Evolutionary conservation across 2,888 invertebrate genomes (phyloP).

Genomic region (Campoplex nolae): DNA sequence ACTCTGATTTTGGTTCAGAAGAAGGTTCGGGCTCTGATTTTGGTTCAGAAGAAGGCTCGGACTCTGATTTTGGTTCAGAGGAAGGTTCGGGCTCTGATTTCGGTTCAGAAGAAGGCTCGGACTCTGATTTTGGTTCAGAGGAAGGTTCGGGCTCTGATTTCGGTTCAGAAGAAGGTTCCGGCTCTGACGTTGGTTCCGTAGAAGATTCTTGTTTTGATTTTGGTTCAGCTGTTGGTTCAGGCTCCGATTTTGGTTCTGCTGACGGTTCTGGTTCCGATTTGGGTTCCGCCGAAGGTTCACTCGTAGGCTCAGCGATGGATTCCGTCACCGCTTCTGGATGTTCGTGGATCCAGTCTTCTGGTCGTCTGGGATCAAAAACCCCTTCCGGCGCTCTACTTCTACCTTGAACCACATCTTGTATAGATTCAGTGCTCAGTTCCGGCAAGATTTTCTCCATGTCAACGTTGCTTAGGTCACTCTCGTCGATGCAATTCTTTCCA

Average conservation of each 20-base stretch:
- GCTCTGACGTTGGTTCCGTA: constrained; percentile 68
- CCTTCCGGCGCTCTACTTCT: constrained; percentile 76
- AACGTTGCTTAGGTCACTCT: constrained; percentile 76
- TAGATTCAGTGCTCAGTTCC: constrained; percentile 71
- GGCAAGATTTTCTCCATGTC: constrained; percentile 73
- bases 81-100: constrained; percentile 70
- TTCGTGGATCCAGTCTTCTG: constrained; percentile 72
- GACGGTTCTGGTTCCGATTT: constrained; percentile 70
- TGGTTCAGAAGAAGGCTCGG: constrained; percentile 33
- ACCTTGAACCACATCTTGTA: constrained; percentile 77
- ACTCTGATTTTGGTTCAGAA: constrained; percentile 71
- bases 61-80: constrained; percentile 66
- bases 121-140: constrained; percentile 72
- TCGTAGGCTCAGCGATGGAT: constrained; percentile 64
- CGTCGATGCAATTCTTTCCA: constrained; percentile 84
- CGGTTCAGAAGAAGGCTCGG: constrained; percentile 75
- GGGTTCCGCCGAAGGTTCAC: constrained; percentile 78
- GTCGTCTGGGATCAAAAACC: constrained; percentile 68
- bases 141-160: constrained; percentile 70
- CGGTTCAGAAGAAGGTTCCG: constrained; percentile 71
- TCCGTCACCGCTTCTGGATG: constrained; percentile 66
- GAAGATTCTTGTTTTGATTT: constrained; percentile 70
- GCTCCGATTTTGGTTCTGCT: constrained; percentile 65
- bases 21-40: constrained; percentile 65
- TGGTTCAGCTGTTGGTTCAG: background rate